Percentiles rank a stretch among this genome's conserved stretches.
These are phyloP conservation scores for Neogale vison DNA, from an alignment of 2,113 vertebrate genomes.

Conservation along the genomic window DNA sequence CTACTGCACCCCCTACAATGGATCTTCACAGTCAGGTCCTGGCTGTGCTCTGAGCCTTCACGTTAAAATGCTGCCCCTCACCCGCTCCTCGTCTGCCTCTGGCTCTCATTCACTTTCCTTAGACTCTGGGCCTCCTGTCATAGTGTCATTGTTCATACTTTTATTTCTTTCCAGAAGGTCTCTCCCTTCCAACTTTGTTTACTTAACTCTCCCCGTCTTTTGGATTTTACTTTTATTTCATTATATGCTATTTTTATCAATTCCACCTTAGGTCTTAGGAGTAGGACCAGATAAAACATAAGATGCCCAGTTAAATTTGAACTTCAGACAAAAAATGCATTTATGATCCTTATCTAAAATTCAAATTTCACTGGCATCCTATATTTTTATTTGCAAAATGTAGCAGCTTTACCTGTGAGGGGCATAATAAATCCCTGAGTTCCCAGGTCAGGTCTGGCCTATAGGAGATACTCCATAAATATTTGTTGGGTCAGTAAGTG, in stretches of 20 bases:
- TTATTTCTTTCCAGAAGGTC: not conserved
- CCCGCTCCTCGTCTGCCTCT: not conserved
- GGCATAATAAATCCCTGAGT: not conserved
- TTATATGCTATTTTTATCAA: not conserved
- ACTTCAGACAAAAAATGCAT: not conserved
- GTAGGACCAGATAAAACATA: not conserved
- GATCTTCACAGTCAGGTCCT: too few relatives aligned
- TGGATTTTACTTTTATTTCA: not conserved
- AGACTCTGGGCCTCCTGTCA: not conserved
- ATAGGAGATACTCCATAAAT: not conserved
- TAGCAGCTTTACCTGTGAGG: not conserved
- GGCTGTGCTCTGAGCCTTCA: not conserved
- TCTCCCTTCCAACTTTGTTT: not conserved
- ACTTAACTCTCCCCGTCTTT: not conserved
- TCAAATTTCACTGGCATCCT: not conserved
- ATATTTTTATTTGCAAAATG: not conserved
- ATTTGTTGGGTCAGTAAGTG: not conserved
- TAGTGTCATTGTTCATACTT: not conserved
- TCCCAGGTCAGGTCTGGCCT: not conserved
- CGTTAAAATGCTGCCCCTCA: not conserved
- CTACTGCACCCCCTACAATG: rapidly evolving
- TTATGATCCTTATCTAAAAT: not conserved
- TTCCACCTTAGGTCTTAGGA: not conserved
- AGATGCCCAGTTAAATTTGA: not conserved
- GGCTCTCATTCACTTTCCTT: rapidly evolving